Evolutionary conservation across 2,797 vertebrate species (phyloP).

Genomic region (Ptychadena robeensis): DNA sequence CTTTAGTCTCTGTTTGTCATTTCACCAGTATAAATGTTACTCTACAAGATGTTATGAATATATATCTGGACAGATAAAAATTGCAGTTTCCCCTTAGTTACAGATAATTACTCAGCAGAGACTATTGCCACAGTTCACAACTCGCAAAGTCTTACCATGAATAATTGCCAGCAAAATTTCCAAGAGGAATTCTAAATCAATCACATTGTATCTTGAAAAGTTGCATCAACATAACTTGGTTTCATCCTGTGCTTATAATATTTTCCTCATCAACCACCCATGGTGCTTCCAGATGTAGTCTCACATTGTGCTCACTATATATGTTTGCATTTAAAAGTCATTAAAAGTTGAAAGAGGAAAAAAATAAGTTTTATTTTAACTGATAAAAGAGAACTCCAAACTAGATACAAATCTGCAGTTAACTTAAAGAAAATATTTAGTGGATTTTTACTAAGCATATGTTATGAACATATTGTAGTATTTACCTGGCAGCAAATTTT

Average conservation of each 20-base stretch:
- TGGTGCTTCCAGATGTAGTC: slow-evolving; percentile 27
- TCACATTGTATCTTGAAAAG: slow-evolving; percentile 10
- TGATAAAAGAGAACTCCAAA: neutral
- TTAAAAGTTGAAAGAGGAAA: slow-evolving; percentile 30
- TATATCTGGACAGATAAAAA: slow-evolving; percentile 3
- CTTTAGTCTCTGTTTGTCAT: neutral
- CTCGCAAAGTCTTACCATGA: neutral
- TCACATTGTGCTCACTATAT: slow-evolving; percentile 13
- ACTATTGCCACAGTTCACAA: neutral
- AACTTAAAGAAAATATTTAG: too few species aligned
- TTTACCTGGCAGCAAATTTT: too few species aligned
- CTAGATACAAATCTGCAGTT: too few species aligned
- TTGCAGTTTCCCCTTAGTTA: neutral
- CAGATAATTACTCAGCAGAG: neutral
- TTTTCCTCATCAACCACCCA: slow-evolving; percentile 46
- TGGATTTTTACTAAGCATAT: too few species aligned
- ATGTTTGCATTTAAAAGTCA: slow-evolving; percentile 17
- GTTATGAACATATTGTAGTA: too few species aligned
- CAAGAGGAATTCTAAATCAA: slow-evolving; percentile 14
- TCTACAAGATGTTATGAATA: neutral
- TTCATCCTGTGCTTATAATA: slow-evolving; percentile 43
- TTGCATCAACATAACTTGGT: slow-evolving; percentile 29
- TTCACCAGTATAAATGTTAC: neutral
- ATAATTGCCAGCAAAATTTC: neutral
- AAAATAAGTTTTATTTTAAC: neutral